These are phyloP conservation scores for Anseranas semipalmata DNA, from an alignment of 2,113 vertebrate species.

Conservation along the genomic window DNA sequence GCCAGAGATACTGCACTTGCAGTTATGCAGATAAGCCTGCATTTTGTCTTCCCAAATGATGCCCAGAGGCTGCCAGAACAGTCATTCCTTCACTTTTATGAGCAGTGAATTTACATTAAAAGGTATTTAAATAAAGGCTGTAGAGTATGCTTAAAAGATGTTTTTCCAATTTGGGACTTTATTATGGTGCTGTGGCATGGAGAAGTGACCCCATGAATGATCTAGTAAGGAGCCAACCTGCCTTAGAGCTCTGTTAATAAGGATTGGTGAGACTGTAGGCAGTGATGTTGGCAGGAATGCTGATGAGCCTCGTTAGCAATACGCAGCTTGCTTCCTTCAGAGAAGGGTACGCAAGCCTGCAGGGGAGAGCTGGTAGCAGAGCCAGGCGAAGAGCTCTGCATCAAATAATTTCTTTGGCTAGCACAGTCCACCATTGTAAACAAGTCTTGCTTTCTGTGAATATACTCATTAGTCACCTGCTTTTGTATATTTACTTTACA, in stretches of 20 bases:
- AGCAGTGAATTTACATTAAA: constrained; percentile 59
- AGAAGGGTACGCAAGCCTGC: not conserved
- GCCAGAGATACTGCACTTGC: not conserved
- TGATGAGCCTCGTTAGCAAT: constrained; percentile 43
- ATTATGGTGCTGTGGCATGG: constrained; percentile 10
- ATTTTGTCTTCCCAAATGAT: constrained; percentile 57
- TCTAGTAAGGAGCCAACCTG: constrained; percentile 10
- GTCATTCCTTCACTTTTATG: constrained; percentile 52
- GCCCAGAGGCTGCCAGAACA: constrained; percentile 46
- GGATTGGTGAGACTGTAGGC: constrained; percentile 28
- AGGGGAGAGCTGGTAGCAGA: not conserved
- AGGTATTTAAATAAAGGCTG: constrained; percentile 53
- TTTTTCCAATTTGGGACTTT: constrained; percentile 34
- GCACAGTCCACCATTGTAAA: not conserved
- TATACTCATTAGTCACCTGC: not conserved
- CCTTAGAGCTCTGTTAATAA: constrained; percentile 42
- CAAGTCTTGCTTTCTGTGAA: not conserved
- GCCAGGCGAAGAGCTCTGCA: not conserved
- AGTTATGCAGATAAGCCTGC: constrained; percentile 32
- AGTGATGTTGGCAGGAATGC: not conserved
- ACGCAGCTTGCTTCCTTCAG: not conserved
- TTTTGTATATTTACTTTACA: not conserved
- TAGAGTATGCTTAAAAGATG: not conserved
- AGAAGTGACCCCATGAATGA: constrained; percentile 41
- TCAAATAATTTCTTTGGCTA: not conserved